These are phyloP conservation scores for Hemichromis elongatus DNA, from an alignment of 2,113 vertebrate genomes.

Conservation along the genomic window DNA sequence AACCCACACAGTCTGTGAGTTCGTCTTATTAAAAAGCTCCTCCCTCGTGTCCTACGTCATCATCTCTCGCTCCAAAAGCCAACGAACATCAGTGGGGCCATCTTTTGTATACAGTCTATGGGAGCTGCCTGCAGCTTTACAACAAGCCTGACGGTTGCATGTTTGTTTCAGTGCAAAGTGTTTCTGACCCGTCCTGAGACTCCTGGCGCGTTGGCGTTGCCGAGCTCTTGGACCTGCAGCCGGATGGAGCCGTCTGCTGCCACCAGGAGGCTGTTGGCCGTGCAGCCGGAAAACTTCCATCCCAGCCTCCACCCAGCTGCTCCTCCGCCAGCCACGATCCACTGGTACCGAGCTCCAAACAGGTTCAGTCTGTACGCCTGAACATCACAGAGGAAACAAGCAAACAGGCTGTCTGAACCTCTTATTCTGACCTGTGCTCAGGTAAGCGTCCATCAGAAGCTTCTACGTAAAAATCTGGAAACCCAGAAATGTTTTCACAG, in stretches of 20 bases:
- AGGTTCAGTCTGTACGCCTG: conserved; percentile 87
- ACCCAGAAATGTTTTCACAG: neutral
- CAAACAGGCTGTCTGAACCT: neutral
- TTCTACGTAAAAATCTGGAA: neutral
- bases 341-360: conserved; percentile 88
- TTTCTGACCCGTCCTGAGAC: conserved; percentile 86
- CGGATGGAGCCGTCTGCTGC: conserved; percentile 89
- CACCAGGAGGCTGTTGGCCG: conserved; percentile 71
- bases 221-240: conserved; percentile 77
- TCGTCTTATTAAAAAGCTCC: neutral
- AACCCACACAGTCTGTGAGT: neutral
- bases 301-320: conserved; percentile 71
- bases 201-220: conserved; percentile 72
- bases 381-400: neutral
- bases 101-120: neutral
- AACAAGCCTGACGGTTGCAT: neutral
- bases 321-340: conserved; percentile 83
- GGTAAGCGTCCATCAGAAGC: rapidly evolving
- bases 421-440: too few relatives aligned
- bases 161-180: neutral
- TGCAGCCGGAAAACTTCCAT: conserved; percentile 72
- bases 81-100: rapidly evolving
- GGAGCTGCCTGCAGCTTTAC: neutral
- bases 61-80: neutral
- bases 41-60: neutral